Base-by-base conservation (phyloP, 1,140 invertebrate genomes). In the Diachasmimorpha longicaudata region DNA sequence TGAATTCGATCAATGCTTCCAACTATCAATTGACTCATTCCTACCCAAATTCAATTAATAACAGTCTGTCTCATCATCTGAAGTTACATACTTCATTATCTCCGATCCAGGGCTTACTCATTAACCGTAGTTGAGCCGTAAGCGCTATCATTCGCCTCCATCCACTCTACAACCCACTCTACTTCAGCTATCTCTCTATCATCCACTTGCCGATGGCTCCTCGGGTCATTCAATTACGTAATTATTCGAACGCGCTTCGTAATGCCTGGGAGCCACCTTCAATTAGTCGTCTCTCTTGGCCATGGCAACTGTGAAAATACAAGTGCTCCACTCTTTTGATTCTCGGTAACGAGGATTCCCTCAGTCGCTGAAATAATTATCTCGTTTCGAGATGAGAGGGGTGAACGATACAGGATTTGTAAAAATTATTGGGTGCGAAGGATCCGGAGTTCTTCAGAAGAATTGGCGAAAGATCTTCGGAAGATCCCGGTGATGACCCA, bases 151-250 rank as follows among this genome's bases (percentile, higher is more conserved):
- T 75, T 44, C 31, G 13, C 25, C 72, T 74, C 25, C 63, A 58
- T 36, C 48, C 25, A 23, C 39, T 31, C 31, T 42, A 23, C 46
- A 39, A 10, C 25, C 48, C 21, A 31, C 9, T 11, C 55, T 36
- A 67, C 13, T 23, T 39, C 66, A 16, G 48, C 73, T 36, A 48
- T 19, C 44, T 55, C 46, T 55, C 69, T 14, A 71, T 39, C 72
- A 75, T 55, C 44, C 19, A 39, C 63, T 73, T 70, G 75, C 48
- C 67, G 19, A 52, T 52, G 48, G 48, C 31, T 79, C 72, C 71
- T 74, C 72, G 77, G 68, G 74, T 81, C 78, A 81, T 81, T 77
- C 66, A 78, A 78, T 81, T 81, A 80, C 67, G 77, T 80, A 81
- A 81, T 81, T 80, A 81, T 81, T 75, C 72, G 77, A 78, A 79